These are phyloP conservation scores for Brachypteracias leptosomus DNA, from an alignment of 2,113 vertebrate genomes.

Conservation along the genomic window DNA sequence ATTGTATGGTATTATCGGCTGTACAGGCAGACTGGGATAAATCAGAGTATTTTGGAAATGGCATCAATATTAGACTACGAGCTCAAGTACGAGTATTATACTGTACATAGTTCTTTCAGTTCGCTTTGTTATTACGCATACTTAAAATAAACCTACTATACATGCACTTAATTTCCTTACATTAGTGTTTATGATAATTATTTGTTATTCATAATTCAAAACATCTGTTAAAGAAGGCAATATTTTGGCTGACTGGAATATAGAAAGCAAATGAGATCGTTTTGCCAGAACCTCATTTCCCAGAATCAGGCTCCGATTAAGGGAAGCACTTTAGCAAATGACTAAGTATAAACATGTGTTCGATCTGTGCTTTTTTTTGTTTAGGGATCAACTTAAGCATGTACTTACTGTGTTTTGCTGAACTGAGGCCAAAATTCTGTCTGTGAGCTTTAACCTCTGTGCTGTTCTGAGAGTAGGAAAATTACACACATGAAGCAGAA, in stretches of 20 bases:
- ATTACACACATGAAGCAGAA: not conserved
- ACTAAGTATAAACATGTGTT: not conserved
- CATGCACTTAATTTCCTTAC: not conserved
- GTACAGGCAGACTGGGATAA: slow-evolving; percentile 34
- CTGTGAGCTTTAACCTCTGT: not conserved
- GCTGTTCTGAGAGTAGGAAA: not conserved
- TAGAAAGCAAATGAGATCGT: not conserved
- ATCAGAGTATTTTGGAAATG: slow-evolving; percentile 46
- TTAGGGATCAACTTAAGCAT: not conserved
- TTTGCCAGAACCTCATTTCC: not conserved
- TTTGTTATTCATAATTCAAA: slow-evolving; percentile 32
- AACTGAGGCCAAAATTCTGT: not conserved
- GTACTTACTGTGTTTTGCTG: not conserved
- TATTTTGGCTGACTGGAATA: not conserved
- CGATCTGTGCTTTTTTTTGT: not conserved
- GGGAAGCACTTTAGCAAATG: not conserved
- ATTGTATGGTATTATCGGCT: not conserved
- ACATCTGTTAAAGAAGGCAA: not conserved
- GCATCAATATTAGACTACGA: slow-evolving; percentile 8
- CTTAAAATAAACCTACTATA: slow-evolving; percentile 54
- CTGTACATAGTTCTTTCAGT: not conserved
- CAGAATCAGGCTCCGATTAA: not conserved
- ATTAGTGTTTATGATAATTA: slow-evolving; percentile 20
- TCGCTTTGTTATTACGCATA: slow-evolving; percentile 1
- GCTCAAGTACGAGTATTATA: slow-evolving; percentile 16